Evolutionary conservation across 2,113 vertebrate species (phyloP).

Genomic region (Cephalopterus ornatus): DNA sequence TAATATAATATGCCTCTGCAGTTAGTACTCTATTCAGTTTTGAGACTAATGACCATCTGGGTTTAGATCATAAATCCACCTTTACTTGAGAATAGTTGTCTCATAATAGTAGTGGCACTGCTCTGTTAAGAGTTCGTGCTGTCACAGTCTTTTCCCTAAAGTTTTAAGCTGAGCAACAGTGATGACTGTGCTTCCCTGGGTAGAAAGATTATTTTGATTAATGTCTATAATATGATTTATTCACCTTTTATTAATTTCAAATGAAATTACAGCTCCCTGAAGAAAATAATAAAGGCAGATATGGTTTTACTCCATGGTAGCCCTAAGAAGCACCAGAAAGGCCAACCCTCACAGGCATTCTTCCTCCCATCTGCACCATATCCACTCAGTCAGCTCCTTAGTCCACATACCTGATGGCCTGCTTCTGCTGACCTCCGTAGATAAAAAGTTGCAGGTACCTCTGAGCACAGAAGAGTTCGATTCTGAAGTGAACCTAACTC

Average conservation of each 20-base stretch:
- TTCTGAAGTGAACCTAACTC: background rate
- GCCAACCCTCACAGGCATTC: background rate
- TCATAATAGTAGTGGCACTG: background rate
- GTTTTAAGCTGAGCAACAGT: background rate
- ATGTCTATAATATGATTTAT: background rate
- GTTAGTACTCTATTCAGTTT: background rate
- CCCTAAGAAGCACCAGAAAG: background rate
- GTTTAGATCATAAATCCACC: background rate
- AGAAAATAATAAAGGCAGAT: conserved; percentile 4
- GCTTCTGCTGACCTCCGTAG: background rate
- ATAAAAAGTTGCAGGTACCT: background rate
- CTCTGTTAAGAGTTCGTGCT: background rate
- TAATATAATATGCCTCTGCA: background rate
- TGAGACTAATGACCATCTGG: background rate
- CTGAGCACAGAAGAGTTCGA: background rate
- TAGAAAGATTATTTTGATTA: background rate
- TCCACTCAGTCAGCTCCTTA: background rate
- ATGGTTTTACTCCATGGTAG: background rate
- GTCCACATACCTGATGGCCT: background rate
- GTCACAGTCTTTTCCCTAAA: conserved; percentile 7
- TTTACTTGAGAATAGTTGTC: background rate
- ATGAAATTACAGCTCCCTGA: conserved; percentile 8
- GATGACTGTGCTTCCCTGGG: background rate
- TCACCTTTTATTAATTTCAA: background rate
- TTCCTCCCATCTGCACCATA: background rate